Base-by-base conservation (phyloP, 2,797 vertebrate species). In the Melanotaenia parkinsoni region DNA sequence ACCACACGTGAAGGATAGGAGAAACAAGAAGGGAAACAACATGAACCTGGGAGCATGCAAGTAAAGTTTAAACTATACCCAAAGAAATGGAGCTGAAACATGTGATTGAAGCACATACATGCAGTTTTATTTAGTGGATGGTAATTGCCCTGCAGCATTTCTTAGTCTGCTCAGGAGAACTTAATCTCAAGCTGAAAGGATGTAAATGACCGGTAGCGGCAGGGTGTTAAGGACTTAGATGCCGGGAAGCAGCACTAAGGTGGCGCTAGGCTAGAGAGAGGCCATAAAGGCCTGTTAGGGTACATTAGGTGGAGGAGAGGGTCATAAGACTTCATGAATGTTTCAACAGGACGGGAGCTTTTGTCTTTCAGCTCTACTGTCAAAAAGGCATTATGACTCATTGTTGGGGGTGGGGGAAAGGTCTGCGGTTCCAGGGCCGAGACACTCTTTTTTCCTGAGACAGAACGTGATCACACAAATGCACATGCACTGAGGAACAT, bases 141-240 rank as follows among this genome's bases (percentile, higher is more conserved):
- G 20, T 67, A 66, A 73, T 71, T 24, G 57, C 30, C 56, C 30
- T 38, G 63, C 3, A 70, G 72, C 8, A 26, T 9, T 68, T 28
- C 32, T 72, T 65, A 43, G 47, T 70, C 14, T n/a, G 5, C 33
- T 66, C 38, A 76, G 58, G 32, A 66, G 58, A 60, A 73, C 54
- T 74, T 65, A 47, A 22, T 77, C 70, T 67, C 53, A 54, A 47
- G 79, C 86, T 88, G 85, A 84, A 79, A 80, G 67, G 71, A 76
- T 72, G 24, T 82, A 86, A 89, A 89, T 75, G 69, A 70, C 7
- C 63, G 22, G 68, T 3, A 66, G 64, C 63, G 74, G 68, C 22
- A 12, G 91, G 91, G 90, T 91, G 93, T 94, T 92, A 93, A 92
- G 85, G 82, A 91, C 93, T 94, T 94, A 94, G 94, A 95, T 93